Percentiles rank a stretch among this genome's conserved stretches.
Conservation (phyloP, 2,113 vertebrate genomes). For the Rhodinocichla rosea region DNA sequence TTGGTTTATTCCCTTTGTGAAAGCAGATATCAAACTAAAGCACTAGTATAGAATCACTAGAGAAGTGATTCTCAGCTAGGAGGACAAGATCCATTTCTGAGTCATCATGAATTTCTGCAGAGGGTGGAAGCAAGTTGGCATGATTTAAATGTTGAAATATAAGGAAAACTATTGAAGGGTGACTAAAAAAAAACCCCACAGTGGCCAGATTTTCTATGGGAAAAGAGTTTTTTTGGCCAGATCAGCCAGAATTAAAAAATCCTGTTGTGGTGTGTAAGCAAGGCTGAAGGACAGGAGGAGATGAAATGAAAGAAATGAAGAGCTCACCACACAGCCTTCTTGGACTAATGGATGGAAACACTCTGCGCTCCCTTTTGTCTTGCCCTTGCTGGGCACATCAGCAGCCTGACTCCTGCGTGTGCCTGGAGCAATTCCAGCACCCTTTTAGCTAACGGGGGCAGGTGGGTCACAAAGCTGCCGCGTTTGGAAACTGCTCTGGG, state of each 20-base stretch:
- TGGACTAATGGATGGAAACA: background rate
- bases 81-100: constrained; percentile 26
- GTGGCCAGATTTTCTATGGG: background rate
- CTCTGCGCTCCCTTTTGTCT: background rate
- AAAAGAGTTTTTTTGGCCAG: background rate
- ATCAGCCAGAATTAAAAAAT: background rate
- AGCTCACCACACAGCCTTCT: background rate
- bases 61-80: background rate
- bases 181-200: background rate
- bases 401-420: background rate
- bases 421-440: background rate
- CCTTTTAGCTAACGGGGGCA: background rate
- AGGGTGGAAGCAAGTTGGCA: background rate
- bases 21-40: background rate
- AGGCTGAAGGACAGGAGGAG: background rate
- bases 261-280: background rate
- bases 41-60: background rate
- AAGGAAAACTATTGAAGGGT: background rate
- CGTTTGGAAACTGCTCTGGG: background rate
- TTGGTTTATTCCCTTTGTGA: background rate
- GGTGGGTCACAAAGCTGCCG: rapidly evolving
- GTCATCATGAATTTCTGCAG: background rate
- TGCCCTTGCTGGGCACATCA: background rate
- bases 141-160: background rate
- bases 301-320: background rate